Percentiles rank a stretch among this genome's conserved stretches.
Conservation (phyloP, 2,113 vertebrate species). For the Paedocypris sp. region DNA sequence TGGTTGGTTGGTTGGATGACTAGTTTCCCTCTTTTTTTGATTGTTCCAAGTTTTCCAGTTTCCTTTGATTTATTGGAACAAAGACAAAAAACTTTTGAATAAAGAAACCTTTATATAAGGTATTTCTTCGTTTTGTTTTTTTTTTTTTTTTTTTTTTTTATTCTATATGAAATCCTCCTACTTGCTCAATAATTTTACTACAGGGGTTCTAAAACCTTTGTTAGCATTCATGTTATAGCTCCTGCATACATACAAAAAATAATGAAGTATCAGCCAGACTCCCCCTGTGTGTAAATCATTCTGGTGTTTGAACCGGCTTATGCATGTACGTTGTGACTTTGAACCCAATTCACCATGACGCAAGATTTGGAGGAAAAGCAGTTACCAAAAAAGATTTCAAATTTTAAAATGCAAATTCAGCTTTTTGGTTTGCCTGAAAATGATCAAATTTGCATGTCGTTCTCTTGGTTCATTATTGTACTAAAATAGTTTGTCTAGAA, state of each 20-base stretch:
- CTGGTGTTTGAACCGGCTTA: background rate
- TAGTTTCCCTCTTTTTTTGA: no score
- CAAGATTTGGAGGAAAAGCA: background rate
- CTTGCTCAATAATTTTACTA: slow-evolving; percentile 4
- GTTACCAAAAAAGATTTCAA: background rate
- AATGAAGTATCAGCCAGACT: background rate
- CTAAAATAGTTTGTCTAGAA: no score
- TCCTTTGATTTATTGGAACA: no score
- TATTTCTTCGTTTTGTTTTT: no score
- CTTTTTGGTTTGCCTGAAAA: background rate
- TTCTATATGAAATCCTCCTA: background rate
- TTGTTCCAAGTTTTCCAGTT: no score
- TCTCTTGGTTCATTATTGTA: no score
- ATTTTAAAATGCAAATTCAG: background rate
- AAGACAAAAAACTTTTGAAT: no score
- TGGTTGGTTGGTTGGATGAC: no score
- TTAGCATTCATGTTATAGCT: slow-evolving; percentile 19
- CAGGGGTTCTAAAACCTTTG: slow-evolving; percentile 1
- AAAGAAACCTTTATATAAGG: no score
- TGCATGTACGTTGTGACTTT: background rate
- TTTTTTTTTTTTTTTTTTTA: no score
- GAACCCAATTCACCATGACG: background rate
- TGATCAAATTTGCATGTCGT: no score
- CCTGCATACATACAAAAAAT: slow-evolving; percentile 1
- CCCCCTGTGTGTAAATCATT: background rate